A percentile compares a stretch with the other conserved stretches of the same genome.
These are phyloP conservation scores for Melanogrammus aeglefinus DNA, from an alignment of 2,797 vertebrate species.

Conservation along the genomic window DNA sequence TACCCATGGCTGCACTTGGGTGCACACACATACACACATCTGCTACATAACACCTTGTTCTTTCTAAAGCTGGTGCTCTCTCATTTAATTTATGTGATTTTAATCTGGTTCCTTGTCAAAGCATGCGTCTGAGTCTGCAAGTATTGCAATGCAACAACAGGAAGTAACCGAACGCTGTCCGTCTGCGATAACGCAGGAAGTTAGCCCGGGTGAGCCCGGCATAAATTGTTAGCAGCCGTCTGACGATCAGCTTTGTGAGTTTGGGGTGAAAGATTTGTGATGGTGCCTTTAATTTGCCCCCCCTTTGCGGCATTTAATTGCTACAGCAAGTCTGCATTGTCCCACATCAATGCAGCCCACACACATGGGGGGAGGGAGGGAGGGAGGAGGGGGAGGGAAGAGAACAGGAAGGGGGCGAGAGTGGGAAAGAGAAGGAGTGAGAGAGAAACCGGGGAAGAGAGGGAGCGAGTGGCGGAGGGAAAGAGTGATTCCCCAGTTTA, in stretches of 20 bases:
- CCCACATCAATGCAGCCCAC: neutral
- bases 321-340: neutral
- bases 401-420: neutral
- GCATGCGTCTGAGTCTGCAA: constrained; percentile 39
- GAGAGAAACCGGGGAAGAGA: neutral
- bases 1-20: constrained; percentile 19
- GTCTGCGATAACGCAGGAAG: no score
- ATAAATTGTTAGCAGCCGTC: no score
- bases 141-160: constrained; percentile 34
- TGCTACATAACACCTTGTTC: constrained; percentile 19
- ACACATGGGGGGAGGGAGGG: neutral
- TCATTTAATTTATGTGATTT: constrained; percentile 57
- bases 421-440: constrained; percentile 2
- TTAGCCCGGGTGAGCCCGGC: no score
- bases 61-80: constrained; percentile 28
- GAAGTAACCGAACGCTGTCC: constrained; percentile 14
- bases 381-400: neutral
- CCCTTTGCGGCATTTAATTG: neutral
- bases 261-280: neutral
- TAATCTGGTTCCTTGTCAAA: constrained; percentile 50
- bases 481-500: neutral
- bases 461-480: constrained; percentile 11
- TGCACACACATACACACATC: constrained; percentile 1
- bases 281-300: neutral
- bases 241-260: neutral